Base-by-base conservation (phyloP, 2,888 invertebrate species). In the Agapostemon virescens region DNA sequence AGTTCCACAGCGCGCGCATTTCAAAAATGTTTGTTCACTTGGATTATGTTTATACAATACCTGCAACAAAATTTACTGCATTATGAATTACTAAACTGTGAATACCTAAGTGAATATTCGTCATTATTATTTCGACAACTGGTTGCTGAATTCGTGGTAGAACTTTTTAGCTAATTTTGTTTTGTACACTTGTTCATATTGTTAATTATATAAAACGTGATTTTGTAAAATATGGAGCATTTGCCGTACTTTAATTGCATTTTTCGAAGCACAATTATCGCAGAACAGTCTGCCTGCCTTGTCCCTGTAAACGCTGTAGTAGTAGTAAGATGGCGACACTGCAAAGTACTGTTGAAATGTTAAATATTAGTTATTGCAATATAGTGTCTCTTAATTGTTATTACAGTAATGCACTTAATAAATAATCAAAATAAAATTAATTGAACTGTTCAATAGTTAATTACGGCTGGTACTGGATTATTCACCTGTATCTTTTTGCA, bases 281-380 rank as follows among this genome's bases (percentile, higher is more conserved):
- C 87, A 87, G 23, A 69, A 83, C 17, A 82, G 38, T 38, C 70
- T 76, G n/a, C 82, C 87, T 11, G 69, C 76, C 30, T 63, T 83
- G 9, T 81, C 79, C 26, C 26, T 83, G 23, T 74, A 70, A n/a
- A 82, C 45, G 26, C 20, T 74, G 33, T 67, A 78, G 38, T 74
- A 78, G 45, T 69, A 76, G 30, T 68, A 63, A 7, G 52, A 49
- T 23, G 49, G 30, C 2, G 45, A n/a, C 5, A 20, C 36, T 26
- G 67, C 20, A 13, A 76, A 17, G 33, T 36, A 3, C 36, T 78
- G 66, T 55, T 7, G 23, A 69, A 72, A 36, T 20, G 11, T 23
- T 7, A 7, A 49, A 17, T 55, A 61, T 45, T 38, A 55, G 15
- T 55, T 23, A 9, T 17, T 20, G 20, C 17, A 23, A 55, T 55